Evolutionary conservation across 2,888 invertebrate species (phyloP), one percentile per base, ranked within the genome.

Genomic region (Hypolimnas misippus): DNA sequence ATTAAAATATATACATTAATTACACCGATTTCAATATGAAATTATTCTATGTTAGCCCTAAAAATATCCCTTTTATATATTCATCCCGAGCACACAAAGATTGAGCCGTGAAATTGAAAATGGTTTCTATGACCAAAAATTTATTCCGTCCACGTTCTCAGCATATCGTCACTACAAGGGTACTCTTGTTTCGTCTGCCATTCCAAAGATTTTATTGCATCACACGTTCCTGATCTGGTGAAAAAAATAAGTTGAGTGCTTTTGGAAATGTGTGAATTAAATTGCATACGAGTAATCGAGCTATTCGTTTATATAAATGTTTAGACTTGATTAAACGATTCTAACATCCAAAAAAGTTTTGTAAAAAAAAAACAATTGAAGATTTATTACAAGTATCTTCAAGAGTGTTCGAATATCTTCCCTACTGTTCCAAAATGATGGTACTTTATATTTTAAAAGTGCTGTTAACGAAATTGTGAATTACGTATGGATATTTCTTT

Each of bases 101-200:
- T 90, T 91, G 90, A 90, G 88, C 87, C 86, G 86, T 91, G 86
- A 89, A 91, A 91, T 90, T 90, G 90, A 89, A 91, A 90, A 89
- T 89, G 86, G 86, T 88, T 89, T 85, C 88, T 85, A 89, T 89
- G 86, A 86, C 86, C 88, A 87, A 88, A 87, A 90, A 86, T 86
- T 78, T 90, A 91, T 91, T 89, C 89, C 68, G 73, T 77, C 69
- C 89, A 88, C 88, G 89, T 84, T 75, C 77, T 70, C 77, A 68
- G 79, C 82, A 81, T 86, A 87, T 83, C 83, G 85, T 84, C 82
- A 84, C 84, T 81, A 84, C 82, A 74, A 52, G 52, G 54, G 57
- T 58, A 49, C 42, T 50, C 73, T 75, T 79, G 77, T 77, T 76
- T 75, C 73, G 71, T 69, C 54, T 61, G 67, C 62, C 63, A 69